phyloP scores from a whole-genome alignment of 1,140 invertebrate genomes.

The Globodera ellingtonae region DNA sequence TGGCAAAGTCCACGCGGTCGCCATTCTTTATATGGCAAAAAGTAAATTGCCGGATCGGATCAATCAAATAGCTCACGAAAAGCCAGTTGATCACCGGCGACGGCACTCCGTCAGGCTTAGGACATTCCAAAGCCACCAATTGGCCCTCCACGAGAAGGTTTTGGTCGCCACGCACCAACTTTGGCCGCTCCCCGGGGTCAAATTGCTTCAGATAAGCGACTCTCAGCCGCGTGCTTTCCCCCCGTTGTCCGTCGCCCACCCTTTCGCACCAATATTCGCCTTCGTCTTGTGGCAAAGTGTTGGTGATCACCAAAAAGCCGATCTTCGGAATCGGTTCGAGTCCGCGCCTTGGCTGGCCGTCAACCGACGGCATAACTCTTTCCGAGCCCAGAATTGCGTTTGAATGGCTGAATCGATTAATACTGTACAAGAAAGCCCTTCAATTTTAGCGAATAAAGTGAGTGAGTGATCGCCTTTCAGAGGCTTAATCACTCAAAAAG shows the following conservation, averaged over 20 bases:
- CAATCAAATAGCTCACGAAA: not conserved
- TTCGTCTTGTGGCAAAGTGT: constrained; percentile 15
- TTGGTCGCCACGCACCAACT: not conserved
- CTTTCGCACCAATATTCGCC: constrained; percentile 31
- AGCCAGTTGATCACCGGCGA: constrained; percentile 25
- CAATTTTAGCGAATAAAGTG: not conserved
- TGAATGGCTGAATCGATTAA: not conserved
- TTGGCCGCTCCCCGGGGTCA: not conserved
- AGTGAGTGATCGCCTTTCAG: too few relatives aligned
- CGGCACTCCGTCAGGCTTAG: constrained; percentile 3
- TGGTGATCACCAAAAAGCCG: constrained; percentile 23
- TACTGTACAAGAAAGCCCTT: not conserved
- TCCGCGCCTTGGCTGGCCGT: not conserved
- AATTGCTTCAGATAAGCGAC: constrained; percentile 21
- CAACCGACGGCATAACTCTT: not conserved
- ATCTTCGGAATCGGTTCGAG: constrained; percentile 19
- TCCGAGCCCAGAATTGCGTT: constrained; percentile 15
- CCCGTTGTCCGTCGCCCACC: constrained; percentile 11
- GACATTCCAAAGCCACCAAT: constrained; percentile 12
- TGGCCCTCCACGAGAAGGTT: not conserved
- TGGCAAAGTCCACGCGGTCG: constrained; percentile 14
- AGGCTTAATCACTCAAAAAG: too few relatives aligned
- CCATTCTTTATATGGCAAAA: constrained; percentile 4
- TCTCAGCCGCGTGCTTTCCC: constrained; percentile 14
- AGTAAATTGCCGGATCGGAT: not conserved